Percentiles rank a stretch among this genome's conserved stretches.
These are phyloP conservation scores for Lindbergichthys nudifrons DNA, from an alignment of 2,797 vertebrate genomes.

Conservation along the genomic window DNA sequence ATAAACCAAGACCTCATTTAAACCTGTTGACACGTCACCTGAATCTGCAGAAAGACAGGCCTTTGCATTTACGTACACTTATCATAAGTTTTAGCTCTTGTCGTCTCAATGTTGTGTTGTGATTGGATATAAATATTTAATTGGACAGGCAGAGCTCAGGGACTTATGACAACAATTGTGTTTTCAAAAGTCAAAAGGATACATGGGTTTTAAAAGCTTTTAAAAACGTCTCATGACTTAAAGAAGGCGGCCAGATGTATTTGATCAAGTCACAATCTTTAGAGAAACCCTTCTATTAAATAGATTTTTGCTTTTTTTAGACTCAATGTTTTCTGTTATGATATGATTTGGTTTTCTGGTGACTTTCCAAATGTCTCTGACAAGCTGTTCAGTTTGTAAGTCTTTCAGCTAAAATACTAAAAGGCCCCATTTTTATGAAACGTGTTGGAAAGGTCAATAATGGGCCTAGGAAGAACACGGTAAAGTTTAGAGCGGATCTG, in stretches of 20 bases:
- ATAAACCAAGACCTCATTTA: background rate
- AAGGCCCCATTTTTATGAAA: too few relatives aligned
- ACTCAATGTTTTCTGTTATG: background rate
- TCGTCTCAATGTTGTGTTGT: background rate
- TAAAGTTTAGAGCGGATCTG: too few relatives aligned
- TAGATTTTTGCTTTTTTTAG: background rate
- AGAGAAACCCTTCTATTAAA: background rate
- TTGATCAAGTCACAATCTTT: background rate
- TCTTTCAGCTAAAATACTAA: too few relatives aligned
- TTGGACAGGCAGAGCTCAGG: background rate
- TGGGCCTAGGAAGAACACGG: too few relatives aligned
- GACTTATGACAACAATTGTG: too few relatives aligned
- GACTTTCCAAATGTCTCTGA: background rate
- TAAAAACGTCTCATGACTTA: background rate
- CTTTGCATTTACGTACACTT: background rate
- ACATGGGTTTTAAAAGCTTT: background rate
- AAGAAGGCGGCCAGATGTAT: background rate
- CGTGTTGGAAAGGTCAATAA: too few relatives aligned
- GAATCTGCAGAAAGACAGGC: background rate
- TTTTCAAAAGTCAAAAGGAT: background rate
- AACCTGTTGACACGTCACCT: slow-evolving; percentile 6
- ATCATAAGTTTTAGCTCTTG: background rate
- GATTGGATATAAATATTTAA: background rate
- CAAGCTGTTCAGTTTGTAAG: too few relatives aligned
- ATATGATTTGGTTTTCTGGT: background rate